Evolutionary conservation across 2,113 vertebrate species (phyloP), one percentile per base, ranked within the genome.

Genomic region (Leptobrachium ailaonicum): DNA sequence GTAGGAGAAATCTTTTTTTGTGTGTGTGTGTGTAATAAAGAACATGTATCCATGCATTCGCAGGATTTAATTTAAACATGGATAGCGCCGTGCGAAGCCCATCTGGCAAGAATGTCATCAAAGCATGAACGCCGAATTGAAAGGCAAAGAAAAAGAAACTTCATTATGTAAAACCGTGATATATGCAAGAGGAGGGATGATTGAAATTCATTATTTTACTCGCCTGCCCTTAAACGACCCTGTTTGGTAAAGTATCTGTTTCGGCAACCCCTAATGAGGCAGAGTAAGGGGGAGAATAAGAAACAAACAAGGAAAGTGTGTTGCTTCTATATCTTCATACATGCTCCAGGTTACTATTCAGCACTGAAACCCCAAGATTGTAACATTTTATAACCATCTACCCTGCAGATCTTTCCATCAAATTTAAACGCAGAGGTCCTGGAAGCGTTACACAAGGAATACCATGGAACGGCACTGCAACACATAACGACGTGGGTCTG

Each of bases 41-140:
- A 64, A 74, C 54, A 75, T 74, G 71, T 47, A 74, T 74, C 66
- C 44, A 43, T 41, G 77, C 56, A 43, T 12, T 42, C 41, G 66
- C 32, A 43, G 42, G 44, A 63, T 50, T 78, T 62, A 1, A 78
- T 78, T 42, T 78, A 63, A 41, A 50, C 63, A 11, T 41, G 20
- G 11, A 40, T 50, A 60, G 75, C 56, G 56, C 66, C 2, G 41
- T 40, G 43, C 53, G 14, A n/a, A 20, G 64, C 53, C 75, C 50
- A 7, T 77, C 50, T 44, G 76, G 67, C 20, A 63, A 71, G 68
- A 53, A 71, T 62, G 41, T n/a, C 75, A 68, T 58, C 53, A 77
- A 58, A 56, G 53, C 47, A 11, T 13, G 9, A 11, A 44, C 5
- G 6, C 3, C 50, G 47, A 13, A 73, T 45, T 40, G 54, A 60